Percentiles rank a stretch among this genome's conserved stretches.
Conservation (phyloP, 2,888 invertebrate species). For the Stegana nigrithorax region DNA sequence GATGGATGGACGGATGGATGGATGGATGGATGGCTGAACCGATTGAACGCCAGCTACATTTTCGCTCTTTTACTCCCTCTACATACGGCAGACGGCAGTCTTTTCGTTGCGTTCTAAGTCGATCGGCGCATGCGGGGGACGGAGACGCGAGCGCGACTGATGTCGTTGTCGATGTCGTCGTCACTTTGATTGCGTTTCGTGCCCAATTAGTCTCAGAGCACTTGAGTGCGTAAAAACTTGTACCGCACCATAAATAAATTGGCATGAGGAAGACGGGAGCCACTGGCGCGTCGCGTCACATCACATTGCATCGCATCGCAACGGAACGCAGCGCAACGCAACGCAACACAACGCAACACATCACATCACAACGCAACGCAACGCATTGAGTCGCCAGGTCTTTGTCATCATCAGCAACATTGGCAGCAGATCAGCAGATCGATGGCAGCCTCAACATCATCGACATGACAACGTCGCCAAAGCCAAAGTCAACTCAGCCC, state of each 20-base stretch:
- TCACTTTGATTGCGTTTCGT: constrained; percentile 65
- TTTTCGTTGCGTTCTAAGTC: no score
- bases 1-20: not conserved
- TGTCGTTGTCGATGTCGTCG: constrained; percentile 45
- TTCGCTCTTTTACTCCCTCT: no score
- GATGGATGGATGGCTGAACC: not conserved
- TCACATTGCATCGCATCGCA: not conserved
- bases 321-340: no score
- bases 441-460: constrained; percentile 18
- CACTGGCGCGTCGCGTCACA: constrained; percentile 25
- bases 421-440: not conserved
- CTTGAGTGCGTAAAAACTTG: constrained; percentile 68
- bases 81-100: no score
- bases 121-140: no score
- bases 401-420: constrained; percentile 3
- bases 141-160: not conserved
- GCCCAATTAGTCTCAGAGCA: constrained; percentile 68
- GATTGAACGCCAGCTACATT: constrained; percentile 2
- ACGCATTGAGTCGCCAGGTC: no score
- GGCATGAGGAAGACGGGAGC: constrained; percentile 61
- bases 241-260: constrained; percentile 68
- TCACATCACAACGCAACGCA: no score
- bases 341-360: no score
- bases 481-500: no score
- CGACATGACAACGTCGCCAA: constrained; percentile 13